A percentile compares a stretch with the other conserved stretches of the same genome.
Conservation (phyloP, 1,140 invertebrate species). For the Drosophila repleta region DNA sequence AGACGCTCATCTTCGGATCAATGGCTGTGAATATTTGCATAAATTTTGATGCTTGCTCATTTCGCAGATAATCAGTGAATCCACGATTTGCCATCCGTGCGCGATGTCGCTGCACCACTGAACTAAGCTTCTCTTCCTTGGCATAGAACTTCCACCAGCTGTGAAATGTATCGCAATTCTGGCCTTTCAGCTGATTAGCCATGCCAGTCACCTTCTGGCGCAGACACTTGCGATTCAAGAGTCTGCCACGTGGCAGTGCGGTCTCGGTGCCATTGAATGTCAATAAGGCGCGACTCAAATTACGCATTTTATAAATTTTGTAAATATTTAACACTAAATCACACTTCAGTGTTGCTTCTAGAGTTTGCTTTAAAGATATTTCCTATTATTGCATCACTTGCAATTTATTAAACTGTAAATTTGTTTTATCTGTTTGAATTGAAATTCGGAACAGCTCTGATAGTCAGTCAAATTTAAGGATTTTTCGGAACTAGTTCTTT, state of each 20-base stretch:
- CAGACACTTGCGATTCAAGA: slow-evolving; percentile 10
- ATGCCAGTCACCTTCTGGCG: background rate
- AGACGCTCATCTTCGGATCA: background rate
- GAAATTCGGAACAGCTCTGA: slow-evolving; percentile 6
- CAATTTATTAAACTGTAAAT: slow-evolving; percentile 38
- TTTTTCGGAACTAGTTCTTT: no score
- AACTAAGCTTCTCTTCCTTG: slow-evolving; percentile 21
- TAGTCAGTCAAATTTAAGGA: background rate
- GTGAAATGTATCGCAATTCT: slow-evolving; percentile 13
- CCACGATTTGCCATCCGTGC: background rate
- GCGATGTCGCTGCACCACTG: background rate
- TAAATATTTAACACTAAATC: no score
- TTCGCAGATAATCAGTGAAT: slow-evolving; percentile 13
- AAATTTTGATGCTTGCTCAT: slow-evolving; percentile 10
- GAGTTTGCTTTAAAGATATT: background rate
- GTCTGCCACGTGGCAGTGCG: background rate
- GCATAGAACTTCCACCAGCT: slow-evolving; percentile 34
- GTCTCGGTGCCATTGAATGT: slow-evolving; percentile 1
- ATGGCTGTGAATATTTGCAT: background rate
- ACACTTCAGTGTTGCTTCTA: background rate
- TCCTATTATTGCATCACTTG: slow-evolving; percentile 4
- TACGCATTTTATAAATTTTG: slow-evolving; percentile 20
- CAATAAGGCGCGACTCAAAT: slow-evolving; percentile 1
- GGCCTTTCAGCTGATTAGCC: background rate
- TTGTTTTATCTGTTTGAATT: slow-evolving; percentile 21